These are phyloP conservation scores for Liodrosophila aerea DNA, from an alignment of 2,888 invertebrate species.

Conservation along the genomic window DNA sequence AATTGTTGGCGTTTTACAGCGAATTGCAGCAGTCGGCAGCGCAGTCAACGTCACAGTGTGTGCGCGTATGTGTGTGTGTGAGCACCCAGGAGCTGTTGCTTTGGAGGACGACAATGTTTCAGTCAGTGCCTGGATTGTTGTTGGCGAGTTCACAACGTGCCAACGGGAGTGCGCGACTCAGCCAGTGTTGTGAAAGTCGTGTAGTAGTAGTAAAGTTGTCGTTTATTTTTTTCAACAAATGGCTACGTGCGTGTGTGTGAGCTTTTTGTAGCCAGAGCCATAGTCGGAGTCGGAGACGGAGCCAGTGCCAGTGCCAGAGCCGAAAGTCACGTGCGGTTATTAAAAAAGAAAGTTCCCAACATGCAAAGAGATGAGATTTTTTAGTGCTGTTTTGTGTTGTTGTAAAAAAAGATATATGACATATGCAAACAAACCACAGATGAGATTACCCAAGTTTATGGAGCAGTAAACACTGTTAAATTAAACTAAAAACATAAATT, in stretches of 20 bases:
- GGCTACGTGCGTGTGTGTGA: conserved; percentile 19
- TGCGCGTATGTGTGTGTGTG: conserved; percentile 33
- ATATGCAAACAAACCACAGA: conserved; percentile 3
- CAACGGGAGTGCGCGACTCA: conserved; percentile 45
- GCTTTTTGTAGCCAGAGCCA: too few relatives aligned
- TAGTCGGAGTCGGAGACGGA: too few relatives aligned
- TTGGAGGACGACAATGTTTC: conserved; percentile 31
- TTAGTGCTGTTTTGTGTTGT: conserved; percentile 18
- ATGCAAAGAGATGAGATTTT: neutral
- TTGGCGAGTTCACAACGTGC: conserved; percentile 77
- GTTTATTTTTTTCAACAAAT: conserved; percentile 45
- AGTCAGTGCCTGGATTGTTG: conserved; percentile 82
- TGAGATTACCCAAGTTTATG: conserved; percentile 14
- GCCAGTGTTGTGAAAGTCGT: conserved; percentile 37
- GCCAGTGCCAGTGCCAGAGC: too few relatives aligned
- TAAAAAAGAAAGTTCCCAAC: conserved; percentile 14
- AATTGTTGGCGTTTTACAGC: conserved; percentile 27
- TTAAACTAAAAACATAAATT: neutral
- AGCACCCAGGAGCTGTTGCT: conserved; percentile 57
- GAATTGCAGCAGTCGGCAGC: conserved; percentile 17
- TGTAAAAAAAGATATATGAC: conserved; percentile 14
- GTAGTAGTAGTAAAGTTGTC: conserved; percentile 34
- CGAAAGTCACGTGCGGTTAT: conserved; percentile 50
- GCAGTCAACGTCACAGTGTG: too few relatives aligned
- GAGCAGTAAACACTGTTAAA: conserved; percentile 23